Conservation (phyloP, 2,888 invertebrate species). For the Drosophila silvestris region DNA sequence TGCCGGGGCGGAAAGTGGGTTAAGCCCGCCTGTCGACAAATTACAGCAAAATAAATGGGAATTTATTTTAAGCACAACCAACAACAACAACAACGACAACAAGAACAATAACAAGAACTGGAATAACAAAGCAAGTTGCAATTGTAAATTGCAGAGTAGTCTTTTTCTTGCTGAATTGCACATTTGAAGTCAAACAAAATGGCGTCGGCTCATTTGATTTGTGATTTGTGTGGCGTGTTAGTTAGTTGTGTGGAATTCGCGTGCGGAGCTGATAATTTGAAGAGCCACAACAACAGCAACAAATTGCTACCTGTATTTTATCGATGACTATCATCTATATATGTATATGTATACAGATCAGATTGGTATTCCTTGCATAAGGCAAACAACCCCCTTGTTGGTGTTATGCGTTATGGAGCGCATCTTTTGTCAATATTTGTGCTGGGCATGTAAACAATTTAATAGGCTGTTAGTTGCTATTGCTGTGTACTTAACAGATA, state of each 20-base stretch:
- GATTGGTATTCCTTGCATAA: background rate
- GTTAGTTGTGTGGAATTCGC: slow-evolving; percentile 54
- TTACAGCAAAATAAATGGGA: slow-evolving; percentile 66
- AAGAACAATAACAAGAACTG: slow-evolving; percentile 16
- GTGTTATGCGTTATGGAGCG: slow-evolving; percentile 34
- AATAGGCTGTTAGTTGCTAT: slow-evolving; percentile 79
- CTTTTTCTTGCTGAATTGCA: slow-evolving; percentile 52
- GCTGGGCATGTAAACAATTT: slow-evolving; percentile 79
- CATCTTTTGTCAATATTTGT: slow-evolving; percentile 79
- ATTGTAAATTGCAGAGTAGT: slow-evolving; percentile 41
- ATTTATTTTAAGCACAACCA: slow-evolving; percentile 60
- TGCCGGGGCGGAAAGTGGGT: slow-evolving; percentile 23
- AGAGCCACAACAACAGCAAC: slow-evolving; percentile 64
- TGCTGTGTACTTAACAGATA: slow-evolving; percentile 58
- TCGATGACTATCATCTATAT: slow-evolving; percentile 22
- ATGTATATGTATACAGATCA: background rate
- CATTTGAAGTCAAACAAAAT: slow-evolving; percentile 76
- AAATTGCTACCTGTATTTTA: slow-evolving; percentile 63
- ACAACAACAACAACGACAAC: slow-evolving; percentile 20
- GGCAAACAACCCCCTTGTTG: slow-evolving; percentile 33
- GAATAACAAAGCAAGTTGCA: slow-evolving; percentile 38
- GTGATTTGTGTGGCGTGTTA: slow-evolving; percentile 50
- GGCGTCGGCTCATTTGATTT: slow-evolving; percentile 63
- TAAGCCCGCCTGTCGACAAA: slow-evolving; percentile 65
- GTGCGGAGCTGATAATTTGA: slow-evolving; percentile 76